A percentile compares a stretch with the other conserved stretches of the same genome.
Evolutionary conservation across 2,797 vertebrate genomes (phyloP).

Genomic region (Morus bassanus): DNA sequence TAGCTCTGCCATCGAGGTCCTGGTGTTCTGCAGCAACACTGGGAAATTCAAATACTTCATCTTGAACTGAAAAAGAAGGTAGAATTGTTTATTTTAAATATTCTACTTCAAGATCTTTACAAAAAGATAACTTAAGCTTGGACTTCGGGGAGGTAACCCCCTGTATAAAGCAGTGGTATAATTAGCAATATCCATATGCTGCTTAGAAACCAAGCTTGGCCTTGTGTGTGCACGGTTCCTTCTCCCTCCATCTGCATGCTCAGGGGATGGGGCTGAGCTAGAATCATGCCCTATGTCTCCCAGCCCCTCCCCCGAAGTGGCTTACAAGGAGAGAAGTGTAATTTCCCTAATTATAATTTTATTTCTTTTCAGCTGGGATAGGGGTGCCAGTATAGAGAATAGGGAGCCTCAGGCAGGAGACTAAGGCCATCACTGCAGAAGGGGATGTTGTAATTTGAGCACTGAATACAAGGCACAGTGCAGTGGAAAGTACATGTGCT

Average conservation of each 20-base stretch:
- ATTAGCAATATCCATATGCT: neutral
- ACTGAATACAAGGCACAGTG: neutral
- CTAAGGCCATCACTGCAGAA: neutral
- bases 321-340: neutral
- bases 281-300: neutral
- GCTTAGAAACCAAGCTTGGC: neutral
- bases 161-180: neutral
- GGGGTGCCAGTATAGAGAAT: neutral
- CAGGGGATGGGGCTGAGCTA: neutral
- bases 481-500: neutral
- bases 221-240: neutral
- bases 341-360: neutral
- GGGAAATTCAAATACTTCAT: slow-evolving; percentile 94
- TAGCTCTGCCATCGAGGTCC: slow-evolving; percentile 83
- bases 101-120: neutral
- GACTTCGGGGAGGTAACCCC: neutral
- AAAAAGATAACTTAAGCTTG: neutral
- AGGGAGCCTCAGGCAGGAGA: neutral
- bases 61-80: slow-evolving; percentile 80
- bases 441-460: neutral
- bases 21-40: slow-evolving; percentile 73
- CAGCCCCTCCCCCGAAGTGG: neutral
- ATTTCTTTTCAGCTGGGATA: neutral
- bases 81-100: neutral
- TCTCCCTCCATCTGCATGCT: neutral